phyloP scores from a whole-genome alignment of 2,797 vertebrate genomes.

The Hozukius guyotensis region DNA sequence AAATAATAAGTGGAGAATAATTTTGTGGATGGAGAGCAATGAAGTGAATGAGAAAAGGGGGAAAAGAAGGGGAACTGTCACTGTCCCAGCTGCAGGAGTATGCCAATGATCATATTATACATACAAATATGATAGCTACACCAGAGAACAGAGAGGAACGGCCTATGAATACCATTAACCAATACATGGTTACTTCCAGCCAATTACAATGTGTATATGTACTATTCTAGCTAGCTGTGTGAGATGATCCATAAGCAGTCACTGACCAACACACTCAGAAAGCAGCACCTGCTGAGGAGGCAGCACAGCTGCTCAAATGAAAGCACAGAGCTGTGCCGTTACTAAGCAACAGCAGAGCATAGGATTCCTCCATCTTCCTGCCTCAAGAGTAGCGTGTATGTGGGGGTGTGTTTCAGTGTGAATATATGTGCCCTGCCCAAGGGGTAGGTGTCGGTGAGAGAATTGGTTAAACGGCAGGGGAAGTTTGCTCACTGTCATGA shows the following conservation, averaged over 20 bases:
- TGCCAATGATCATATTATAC: not conserved
- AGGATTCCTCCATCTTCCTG: conserved; percentile 73
- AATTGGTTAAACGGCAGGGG: not conserved
- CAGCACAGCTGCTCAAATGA: conserved; percentile 43
- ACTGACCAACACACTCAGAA: conserved; percentile 6
- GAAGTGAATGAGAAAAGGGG: not conserved
- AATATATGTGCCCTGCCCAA: not conserved
- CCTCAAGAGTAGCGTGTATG: conserved; percentile 15
- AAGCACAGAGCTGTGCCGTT: conserved; percentile 60
- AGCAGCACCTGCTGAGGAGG: conserved; percentile 60
- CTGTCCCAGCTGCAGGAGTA: not conserved
- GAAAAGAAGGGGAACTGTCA: not conserved
- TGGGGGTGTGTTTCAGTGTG: conserved; percentile 21
- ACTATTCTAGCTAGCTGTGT: not conserved
- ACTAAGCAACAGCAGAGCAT: conserved; percentile 74
- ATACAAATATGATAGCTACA: not conserved
- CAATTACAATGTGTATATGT: not conserved
- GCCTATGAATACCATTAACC: conserved; percentile 20
- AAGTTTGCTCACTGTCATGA: conserved; percentile 38
- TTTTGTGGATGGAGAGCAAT: not conserved
- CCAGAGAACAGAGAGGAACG: not conserved
- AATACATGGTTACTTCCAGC: not conserved
- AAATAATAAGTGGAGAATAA: not conserved
- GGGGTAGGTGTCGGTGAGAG: conserved; percentile 8
- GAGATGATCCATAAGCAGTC: conserved; percentile 27